These are phyloP conservation scores for Coreius guichenoti DNA, from an alignment of 2,797 vertebrate genomes.

Conservation along the genomic window DNA sequence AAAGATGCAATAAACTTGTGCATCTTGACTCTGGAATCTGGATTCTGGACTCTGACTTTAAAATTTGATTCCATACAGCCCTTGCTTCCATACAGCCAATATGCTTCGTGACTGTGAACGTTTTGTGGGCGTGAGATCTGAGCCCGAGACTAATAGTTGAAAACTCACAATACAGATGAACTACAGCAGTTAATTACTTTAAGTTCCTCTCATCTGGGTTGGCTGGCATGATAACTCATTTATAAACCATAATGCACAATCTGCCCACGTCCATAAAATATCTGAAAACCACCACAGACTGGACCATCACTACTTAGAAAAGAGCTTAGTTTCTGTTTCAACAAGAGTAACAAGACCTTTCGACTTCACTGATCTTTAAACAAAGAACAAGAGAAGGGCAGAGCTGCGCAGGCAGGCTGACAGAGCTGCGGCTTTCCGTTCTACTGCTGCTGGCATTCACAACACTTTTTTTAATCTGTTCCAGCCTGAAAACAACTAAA, in stretches of 20 bases:
- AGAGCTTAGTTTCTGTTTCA: slow-evolving; percentile 30
- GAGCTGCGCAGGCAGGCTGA: neutral
- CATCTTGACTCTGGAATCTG: neutral
- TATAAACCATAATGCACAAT: slow-evolving; percentile 8
- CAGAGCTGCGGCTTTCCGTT: neutral
- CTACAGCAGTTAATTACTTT: slow-evolving; percentile 18
- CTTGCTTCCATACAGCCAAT: neutral
- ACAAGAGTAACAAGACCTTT: slow-evolving; percentile 24
- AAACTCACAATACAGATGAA: slow-evolving; percentile 9
- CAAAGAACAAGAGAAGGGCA: slow-evolving; percentile 28
- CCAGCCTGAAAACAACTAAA: slow-evolving; percentile 24
- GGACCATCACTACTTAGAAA: neutral
- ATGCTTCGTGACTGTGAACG: neutral
- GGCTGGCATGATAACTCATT: slow-evolving; percentile 7
- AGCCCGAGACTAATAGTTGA: neutral
- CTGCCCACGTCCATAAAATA: neutral
- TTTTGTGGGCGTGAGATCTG: slow-evolving; percentile 4
- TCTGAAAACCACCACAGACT: slow-evolving; percentile 29
- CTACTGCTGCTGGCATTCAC: neutral
- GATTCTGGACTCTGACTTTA: neutral
- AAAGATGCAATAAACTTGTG: neutral
- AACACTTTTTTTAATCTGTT: slow-evolving; percentile 22
- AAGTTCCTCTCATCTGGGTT: slow-evolving; percentile 8
- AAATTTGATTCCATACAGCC: neutral
- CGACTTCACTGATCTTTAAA: slow-evolving; percentile 38